Evolutionary conservation across 2,113 vertebrate genomes (phyloP).

Genomic region (Oncorhynchus kisutch): DNA sequence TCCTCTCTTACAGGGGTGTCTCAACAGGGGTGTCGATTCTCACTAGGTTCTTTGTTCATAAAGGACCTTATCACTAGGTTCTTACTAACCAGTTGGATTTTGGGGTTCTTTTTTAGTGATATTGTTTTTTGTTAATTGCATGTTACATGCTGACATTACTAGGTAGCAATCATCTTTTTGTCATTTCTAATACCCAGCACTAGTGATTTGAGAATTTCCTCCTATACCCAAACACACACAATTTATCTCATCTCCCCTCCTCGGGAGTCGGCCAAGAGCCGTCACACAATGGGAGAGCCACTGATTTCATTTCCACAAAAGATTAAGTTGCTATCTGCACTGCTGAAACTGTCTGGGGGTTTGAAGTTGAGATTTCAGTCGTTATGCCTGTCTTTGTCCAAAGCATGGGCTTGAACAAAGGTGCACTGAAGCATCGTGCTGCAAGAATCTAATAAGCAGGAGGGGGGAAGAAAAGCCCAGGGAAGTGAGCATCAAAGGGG

Average conservation of each 20-base stretch:
- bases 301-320: slow-evolving; percentile 60
- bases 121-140: slow-evolving; percentile 10
- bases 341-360: slow-evolving; percentile 55
- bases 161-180: background rate
- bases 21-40: too few relatives aligned
- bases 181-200: slow-evolving; percentile 2
- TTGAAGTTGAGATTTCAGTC: slow-evolving; percentile 60
- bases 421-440: slow-evolving; percentile 67
- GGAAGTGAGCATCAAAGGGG: slow-evolving; percentile 94
- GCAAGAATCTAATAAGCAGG: slow-evolving; percentile 84
- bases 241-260: slow-evolving; percentile 17
- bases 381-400: slow-evolving; percentile 60
- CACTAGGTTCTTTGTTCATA: too few relatives aligned
- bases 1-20: too few relatives aligned
- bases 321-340: slow-evolving; percentile 63
- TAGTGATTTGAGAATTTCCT: slow-evolving; percentile 6
- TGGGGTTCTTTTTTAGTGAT: background rate
- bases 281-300: slow-evolving; percentile 31
- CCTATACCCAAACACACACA: slow-evolving; percentile 16
- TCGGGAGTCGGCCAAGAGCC: slow-evolving; percentile 17
- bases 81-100: too few relatives aligned
- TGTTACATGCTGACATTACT: background rate
- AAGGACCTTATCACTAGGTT: too few relatives aligned
- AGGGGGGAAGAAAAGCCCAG: slow-evolving; percentile 76
- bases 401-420: slow-evolving; percentile 63